phyloP scores from a whole-genome alignment of 1,140 invertebrate genomes.

The Macrotrachela quadricornifera region DNA sequence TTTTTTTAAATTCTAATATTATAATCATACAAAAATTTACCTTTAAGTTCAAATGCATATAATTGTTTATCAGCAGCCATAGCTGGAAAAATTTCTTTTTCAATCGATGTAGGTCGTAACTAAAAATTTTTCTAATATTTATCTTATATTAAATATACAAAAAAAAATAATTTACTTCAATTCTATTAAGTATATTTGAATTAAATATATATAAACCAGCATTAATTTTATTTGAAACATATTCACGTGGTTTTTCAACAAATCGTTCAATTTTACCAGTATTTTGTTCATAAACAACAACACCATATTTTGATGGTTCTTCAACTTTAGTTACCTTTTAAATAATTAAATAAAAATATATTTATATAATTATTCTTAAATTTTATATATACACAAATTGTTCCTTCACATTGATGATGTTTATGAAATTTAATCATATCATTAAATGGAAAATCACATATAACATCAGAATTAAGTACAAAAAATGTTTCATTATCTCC shows the following conservation, averaged over 20 bases:
- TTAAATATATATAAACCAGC: constrained; percentile 94
- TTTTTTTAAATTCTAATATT: too few species aligned
- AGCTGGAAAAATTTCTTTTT: constrained; percentile 88
- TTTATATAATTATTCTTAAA: too few species aligned
- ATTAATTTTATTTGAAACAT: constrained; percentile 99
- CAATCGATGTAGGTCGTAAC: constrained; percentile 79
- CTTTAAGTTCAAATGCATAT: constrained; percentile 61
- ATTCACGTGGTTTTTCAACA: constrained; percentile 96
- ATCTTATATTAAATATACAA: too few species aligned
- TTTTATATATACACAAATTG: constrained; percentile 41
- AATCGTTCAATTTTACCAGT: constrained; percentile 69
- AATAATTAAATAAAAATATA: too few species aligned
- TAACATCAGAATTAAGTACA: constrained; percentile 93
- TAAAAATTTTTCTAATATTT: constrained; percentile 15
- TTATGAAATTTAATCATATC: constrained; percentile 77
- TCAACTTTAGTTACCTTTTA: constrained; percentile 86
- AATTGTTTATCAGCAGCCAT: constrained; percentile 71
- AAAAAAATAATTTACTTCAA: too few species aligned
- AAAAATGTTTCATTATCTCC: constrained; percentile 55
- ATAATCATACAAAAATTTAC: too few species aligned
- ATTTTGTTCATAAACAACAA: constrained; percentile 59
- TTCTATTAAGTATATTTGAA: constrained; percentile 41
- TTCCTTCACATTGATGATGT: constrained; percentile 78
- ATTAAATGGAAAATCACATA: constrained; percentile 96
- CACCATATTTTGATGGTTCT: constrained; percentile 97